Percentiles rank a stretch among this genome's conserved stretches.
Conservation (phyloP, 2,113 vertebrate genomes). For the Patagioenas fasciata region DNA sequence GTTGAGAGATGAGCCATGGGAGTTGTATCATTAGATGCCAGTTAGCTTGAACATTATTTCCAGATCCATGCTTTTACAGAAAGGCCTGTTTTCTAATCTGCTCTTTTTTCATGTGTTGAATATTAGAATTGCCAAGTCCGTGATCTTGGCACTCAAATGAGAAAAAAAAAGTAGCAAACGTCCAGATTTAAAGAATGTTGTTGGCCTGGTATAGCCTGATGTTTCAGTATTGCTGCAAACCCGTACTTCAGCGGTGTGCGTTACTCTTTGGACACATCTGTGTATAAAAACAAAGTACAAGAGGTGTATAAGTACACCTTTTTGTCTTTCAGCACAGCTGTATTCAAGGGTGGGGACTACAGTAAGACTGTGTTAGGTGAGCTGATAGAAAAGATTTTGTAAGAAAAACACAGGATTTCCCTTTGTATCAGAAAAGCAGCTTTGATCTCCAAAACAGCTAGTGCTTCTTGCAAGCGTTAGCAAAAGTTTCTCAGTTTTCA, state of each 20-base stretch:
- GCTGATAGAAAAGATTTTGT: not conserved
- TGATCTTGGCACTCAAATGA: not conserved
- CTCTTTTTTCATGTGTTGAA: not conserved
- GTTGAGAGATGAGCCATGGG: not conserved
- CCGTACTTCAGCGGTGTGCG: not conserved
- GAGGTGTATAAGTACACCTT: not conserved
- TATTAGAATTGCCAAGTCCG: not conserved
- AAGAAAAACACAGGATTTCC: not conserved
- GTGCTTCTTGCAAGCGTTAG: not conserved
- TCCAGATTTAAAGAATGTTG: conserved; percentile 24
- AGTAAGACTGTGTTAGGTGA: not conserved
- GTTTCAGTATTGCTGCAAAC: not conserved
- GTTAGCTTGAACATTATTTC: not conserved
- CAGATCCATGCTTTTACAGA: not conserved
- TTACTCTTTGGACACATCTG: not conserved
- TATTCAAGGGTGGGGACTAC: not conserved
- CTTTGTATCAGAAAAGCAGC: not conserved
- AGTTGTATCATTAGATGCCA: not conserved
- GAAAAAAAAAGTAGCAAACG: not conserved
- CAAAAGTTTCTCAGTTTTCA: not conserved
- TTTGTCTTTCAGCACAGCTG: not conserved
- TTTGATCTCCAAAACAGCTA: not conserved
- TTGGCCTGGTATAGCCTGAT: conserved; percentile 35
- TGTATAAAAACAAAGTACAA: fast-evolving
- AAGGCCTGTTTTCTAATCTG: not conserved